Evolutionary conservation across 2,888 invertebrate species (phyloP).

Genomic region (Polylopha cassiicola): DNA sequence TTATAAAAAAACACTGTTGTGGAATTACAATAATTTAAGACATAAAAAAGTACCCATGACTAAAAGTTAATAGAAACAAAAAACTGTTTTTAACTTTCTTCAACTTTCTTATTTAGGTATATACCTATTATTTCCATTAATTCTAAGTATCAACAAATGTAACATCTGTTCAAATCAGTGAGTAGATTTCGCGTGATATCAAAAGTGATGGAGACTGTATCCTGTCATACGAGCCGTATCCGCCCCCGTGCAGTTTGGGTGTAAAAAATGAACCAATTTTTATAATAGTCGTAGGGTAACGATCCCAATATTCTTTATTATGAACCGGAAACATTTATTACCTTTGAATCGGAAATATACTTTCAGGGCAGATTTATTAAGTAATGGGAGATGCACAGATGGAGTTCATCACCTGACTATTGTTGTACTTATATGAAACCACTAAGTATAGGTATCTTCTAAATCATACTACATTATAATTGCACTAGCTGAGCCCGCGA

Average conservation of each 20-base stretch:
- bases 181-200: constrained; percentile 63
- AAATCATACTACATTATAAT: too few relatives aligned
- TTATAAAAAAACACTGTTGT: too few relatives aligned
- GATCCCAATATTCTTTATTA: constrained; percentile 65
- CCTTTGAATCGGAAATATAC: constrained; percentile 45
- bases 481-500: too few relatives aligned
- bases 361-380: not conserved
- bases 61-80: too few relatives aligned
- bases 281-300: constrained; percentile 65
- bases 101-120: too few relatives aligned
- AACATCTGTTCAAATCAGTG: constrained; percentile 63
- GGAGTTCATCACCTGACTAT: too few relatives aligned
- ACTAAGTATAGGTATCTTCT: too few relatives aligned
- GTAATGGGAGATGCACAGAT: too few relatives aligned
- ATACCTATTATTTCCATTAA: constrained; percentile 23
- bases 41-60: too few relatives aligned
- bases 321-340: constrained; percentile 72
- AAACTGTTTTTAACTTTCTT: too few relatives aligned
- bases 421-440: too few relatives aligned
- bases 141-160: constrained; percentile 27
- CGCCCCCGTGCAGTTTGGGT: constrained; percentile 65
- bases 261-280: constrained; percentile 73
- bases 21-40: too few relatives aligned
- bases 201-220: constrained; percentile 59
- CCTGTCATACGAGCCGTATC: constrained; percentile 74